Evolutionary conservation across 2,113 vertebrate genomes (phyloP), one percentile per base, ranked within the genome.

Genomic region (Petromus typicus): DNA sequence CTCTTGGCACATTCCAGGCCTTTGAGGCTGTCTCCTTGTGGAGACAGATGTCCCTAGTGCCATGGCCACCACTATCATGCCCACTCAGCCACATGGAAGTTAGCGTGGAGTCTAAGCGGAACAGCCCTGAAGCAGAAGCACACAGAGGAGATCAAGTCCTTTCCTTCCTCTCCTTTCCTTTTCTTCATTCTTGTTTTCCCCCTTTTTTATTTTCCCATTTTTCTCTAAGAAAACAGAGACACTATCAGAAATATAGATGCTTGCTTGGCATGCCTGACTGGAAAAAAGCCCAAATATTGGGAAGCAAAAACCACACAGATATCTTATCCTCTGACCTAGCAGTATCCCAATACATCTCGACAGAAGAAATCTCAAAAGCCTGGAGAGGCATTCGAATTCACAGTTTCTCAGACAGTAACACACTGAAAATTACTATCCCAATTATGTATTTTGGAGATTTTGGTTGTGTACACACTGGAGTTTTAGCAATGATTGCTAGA

Each of bases 391-490:
- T 27, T 43, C 91, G 25, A 20, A 56, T 66, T 45, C 13, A 1
- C 16, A 54, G 82, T 81, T 86, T 97, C 78, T 93, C 96, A 75
- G 86, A 94, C 91, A 94, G 81, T 78, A 95, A 95, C 57, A 95
- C 90, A 86, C 43, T 97, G 81, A 90, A 94, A 97, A 93, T 79
- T 94, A 96, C 93, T 97, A 98, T 75, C 40, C 94, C 45, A 96
- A 91, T 97, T 96, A 78, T 93, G 66, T 89, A 95, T 96, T 96
- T 95, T 75, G 87, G 23, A 97, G 94, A 78, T 95, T 57, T 63
- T 91, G 91, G 43, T 64, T 97, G 96, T 91, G 69, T 97, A 95
- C 54, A 96, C 95, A 89, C 75, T 90, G 59, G 45, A 80, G 32
- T 84, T 84, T 95, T 92, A 95, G 75, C 88, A 97, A 92, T 95